phyloP scores from a whole-genome alignment of 2,113 vertebrate species.

The Zingel zingel region DNA sequence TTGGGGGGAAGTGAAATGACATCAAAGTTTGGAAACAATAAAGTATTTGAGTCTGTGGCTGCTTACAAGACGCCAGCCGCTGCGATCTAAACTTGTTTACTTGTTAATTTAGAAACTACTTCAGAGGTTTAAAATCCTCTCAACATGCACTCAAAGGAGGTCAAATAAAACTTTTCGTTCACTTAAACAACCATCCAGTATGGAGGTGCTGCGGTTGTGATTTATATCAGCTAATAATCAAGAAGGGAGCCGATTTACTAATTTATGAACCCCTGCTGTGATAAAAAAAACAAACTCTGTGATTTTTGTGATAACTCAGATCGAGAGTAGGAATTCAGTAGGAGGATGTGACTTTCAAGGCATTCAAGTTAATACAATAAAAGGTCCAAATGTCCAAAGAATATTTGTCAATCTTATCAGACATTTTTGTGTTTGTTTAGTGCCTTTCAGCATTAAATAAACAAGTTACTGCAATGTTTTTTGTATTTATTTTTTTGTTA shows the following conservation, averaged over 20 bases:
- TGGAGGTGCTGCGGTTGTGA: background rate
- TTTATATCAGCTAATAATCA: conserved; percentile 23
- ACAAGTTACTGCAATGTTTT: background rate
- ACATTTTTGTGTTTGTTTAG: background rate
- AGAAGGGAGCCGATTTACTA: background rate
- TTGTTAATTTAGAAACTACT: conserved; percentile 18
- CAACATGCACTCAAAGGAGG: conserved; percentile 30
- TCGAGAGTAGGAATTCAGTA: background rate
- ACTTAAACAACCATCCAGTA: conserved; percentile 9
- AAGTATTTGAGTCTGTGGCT: conserved; percentile 45
- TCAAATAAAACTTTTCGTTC: background rate
- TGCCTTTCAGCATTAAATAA: background rate
- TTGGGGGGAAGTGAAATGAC: conserved; percentile 64
- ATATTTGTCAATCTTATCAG: background rate
- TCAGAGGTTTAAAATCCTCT: conserved; percentile 20
- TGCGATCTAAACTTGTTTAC: conserved; percentile 26
- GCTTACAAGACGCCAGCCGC: conserved; percentile 17
- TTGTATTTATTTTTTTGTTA: background rate
- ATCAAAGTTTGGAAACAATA: conserved; percentile 63
- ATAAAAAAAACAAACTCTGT: conserved; percentile 24
- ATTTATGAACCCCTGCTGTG: conserved; percentile 20
- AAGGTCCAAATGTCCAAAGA: background rate
- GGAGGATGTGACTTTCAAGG: background rate
- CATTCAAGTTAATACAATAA: background rate
- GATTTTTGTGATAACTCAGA: background rate